Conservation (phyloP, 2,888 invertebrate species). For the Orchestes rusci region DNA sequence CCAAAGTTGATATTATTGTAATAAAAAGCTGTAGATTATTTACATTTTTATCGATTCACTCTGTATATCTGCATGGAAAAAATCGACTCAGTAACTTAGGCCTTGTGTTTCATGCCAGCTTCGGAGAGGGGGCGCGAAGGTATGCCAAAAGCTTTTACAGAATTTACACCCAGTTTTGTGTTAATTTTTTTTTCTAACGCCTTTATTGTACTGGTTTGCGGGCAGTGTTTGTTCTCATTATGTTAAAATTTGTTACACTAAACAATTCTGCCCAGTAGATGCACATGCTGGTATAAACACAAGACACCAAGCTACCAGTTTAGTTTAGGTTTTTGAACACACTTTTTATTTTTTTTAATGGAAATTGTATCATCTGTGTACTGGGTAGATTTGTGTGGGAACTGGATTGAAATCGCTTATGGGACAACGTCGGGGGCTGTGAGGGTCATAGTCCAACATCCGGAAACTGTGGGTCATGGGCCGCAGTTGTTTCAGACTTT, state of each 20-base stretch:
- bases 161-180: constrained; percentile 10
- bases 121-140: constrained; percentile 56
- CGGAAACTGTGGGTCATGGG: constrained; percentile 97
- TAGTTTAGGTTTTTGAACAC: neutral
- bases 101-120: constrained; percentile 53
- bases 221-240: too few relatives aligned
- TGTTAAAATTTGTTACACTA: too few relatives aligned
- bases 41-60: too few relatives aligned
- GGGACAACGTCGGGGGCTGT: constrained; percentile 95
- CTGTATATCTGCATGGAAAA: neutral
- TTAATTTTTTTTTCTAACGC: constrained; percentile 2
- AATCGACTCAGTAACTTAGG: constrained; percentile 36
- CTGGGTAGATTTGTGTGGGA: constrained; percentile 80
- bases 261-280: too few relatives aligned
- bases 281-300: constrained; percentile 43
- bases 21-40: neutral
- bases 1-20: too few relatives aligned
- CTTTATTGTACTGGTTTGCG: constrained; percentile 3
- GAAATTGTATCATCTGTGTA: neutral
- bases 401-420: constrained; percentile 99
- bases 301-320: constrained; percentile 38
- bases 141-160: constrained; percentile 35
- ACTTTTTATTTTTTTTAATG: constrained; percentile 1
- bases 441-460: constrained; percentile 96
- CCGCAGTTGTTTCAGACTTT: constrained; percentile 98